A percentile compares a stretch with the other conserved stretches of the same genome.
These are phyloP conservation scores for Stylophora pistillata DNA, from an alignment of 64 coral and sea anemone species.

Conservation along the genomic window DNA sequence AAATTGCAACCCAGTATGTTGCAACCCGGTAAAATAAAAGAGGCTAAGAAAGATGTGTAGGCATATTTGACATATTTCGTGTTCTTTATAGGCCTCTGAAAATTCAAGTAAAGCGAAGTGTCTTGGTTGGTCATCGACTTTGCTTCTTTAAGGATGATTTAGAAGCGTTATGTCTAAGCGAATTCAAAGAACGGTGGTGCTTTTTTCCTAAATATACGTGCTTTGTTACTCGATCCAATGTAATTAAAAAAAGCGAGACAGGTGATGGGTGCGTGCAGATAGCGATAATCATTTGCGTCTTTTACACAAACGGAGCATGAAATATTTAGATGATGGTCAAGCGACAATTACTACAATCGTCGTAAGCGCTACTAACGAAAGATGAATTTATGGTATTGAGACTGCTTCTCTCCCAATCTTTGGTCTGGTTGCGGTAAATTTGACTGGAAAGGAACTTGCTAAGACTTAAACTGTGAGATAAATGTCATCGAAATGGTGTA, in stretches of 20 bases:
- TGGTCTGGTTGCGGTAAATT: not conserved
- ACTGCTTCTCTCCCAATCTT: constrained; percentile 4
- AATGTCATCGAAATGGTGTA: not conserved
- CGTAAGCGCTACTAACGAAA: not conserved
- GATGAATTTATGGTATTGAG: not conserved
- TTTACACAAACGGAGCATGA: not conserved
- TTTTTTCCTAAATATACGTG: not conserved
- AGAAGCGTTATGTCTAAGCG: not conserved
- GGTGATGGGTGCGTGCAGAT: not conserved
- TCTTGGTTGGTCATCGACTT: not conserved
- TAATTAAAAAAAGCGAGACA: not conserved
- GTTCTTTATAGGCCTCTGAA: no score
- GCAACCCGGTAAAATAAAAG: no score
- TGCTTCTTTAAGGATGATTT: not conserved
- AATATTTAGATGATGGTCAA: not conserved
- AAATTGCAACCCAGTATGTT: no score
- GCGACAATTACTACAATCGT: constrained; percentile 5
- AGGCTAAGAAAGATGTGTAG: no score
- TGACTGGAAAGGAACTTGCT: not conserved
- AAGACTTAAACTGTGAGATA: not conserved
- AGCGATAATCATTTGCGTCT: constrained; percentile 1
- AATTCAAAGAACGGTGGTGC: not conserved
- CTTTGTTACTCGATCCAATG: not conserved
- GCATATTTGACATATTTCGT: no score
- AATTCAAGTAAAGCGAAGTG: no score